phyloP scores from a whole-genome alignment of 2,113 vertebrate genomes.

The Nanorana parkeri region DNA sequence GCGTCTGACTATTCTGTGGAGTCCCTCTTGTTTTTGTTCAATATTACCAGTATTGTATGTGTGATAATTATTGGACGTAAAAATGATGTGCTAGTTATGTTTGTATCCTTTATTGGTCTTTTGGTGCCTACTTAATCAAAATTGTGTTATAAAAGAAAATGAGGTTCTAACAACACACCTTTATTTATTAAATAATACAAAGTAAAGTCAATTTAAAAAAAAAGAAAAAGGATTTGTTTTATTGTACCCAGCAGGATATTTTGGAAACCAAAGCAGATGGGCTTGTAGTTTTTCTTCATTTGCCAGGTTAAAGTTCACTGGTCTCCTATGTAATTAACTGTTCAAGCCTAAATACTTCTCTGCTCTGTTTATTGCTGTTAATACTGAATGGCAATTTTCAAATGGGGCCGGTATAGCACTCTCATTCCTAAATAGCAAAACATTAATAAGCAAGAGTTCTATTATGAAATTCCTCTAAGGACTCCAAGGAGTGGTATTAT shows the following conservation, averaged over 20 bases:
- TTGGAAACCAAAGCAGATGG: conserved; percentile 27
- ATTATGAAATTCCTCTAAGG: conserved; percentile 33
- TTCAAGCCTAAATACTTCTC: conserved; percentile 16
- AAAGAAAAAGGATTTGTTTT: conserved; percentile 20
- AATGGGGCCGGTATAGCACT: conserved; percentile 3
- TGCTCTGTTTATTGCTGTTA: conserved; percentile 33
- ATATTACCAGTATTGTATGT: conserved; percentile 58
- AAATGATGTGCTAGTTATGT: conserved; percentile 56
- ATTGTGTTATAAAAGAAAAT: conserved; percentile 58
- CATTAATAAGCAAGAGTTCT: conserved; percentile 21
- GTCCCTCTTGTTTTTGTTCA: conserved; percentile 58
- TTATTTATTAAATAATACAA: conserved; percentile 51
- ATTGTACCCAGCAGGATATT: conserved; percentile 42
- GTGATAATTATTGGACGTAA: conserved; percentile 57
- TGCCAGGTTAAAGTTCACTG: conserved; percentile 41
- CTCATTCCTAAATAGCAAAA: conserved; percentile 16
- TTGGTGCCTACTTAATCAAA: conserved; percentile 57
- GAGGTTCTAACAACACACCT: conserved; percentile 49
- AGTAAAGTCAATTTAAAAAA: conserved; percentile 13
- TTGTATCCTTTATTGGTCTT: conserved; percentile 55
- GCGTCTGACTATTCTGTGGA: conserved; percentile 55
- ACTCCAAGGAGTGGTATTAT: neutral
- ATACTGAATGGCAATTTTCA: conserved; percentile 16
- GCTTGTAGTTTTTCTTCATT: conserved; percentile 30
- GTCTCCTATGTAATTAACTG: conserved; percentile 46